These are phyloP conservation scores for Drosophila persimilis DNA, from an alignment of 1,140 invertebrate species.

Conservation along the genomic window DNA sequence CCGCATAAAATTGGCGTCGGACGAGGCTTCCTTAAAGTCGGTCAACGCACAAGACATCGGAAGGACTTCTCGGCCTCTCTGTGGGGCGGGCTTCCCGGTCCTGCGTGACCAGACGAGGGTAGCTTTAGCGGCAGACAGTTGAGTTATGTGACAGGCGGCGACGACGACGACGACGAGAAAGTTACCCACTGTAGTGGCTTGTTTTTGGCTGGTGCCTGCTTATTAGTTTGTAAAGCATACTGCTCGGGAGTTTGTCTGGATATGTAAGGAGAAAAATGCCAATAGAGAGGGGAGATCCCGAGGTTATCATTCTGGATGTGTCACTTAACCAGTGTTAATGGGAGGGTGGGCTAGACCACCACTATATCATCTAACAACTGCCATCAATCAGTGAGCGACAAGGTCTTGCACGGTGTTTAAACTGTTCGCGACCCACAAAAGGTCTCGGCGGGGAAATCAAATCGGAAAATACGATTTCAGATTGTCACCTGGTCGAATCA, in stretches of 20 bases:
- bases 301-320: conserved; percentile 63
- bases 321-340: conserved; percentile 69
- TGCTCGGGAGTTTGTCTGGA: conserved; percentile 62
- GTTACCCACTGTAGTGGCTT: conserved; percentile 56
- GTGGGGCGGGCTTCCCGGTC: conserved; percentile 13
- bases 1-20: conserved; percentile 79
- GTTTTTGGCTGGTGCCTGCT: conserved; percentile 62
- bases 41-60: conserved; percentile 55
- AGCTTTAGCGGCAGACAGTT: conserved; percentile 75
- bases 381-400: conserved; percentile 73
- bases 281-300: conserved; percentile 13
- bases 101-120: conserved; percentile 80
- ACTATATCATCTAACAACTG: conserved; percentile 29
- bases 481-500: conserved; percentile 48
- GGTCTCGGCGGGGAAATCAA: conserved; percentile 50
- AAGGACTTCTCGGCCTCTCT: conserved; percentile 25
- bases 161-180: conserved; percentile 16
- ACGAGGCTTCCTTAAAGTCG: conserved; percentile 72
- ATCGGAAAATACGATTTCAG: conserved; percentile 43
- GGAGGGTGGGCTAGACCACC: conserved; percentile 1
- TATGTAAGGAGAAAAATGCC: conserved; percentile 72
- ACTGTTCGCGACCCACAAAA: conserved; percentile 19
- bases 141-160: conserved; percentile 74
- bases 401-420: conserved; percentile 56
- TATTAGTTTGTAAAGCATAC: conserved; percentile 73